These are phyloP conservation scores for Lerema accius DNA, from an alignment of 1,140 invertebrate species.

Conservation along the genomic window DNA sequence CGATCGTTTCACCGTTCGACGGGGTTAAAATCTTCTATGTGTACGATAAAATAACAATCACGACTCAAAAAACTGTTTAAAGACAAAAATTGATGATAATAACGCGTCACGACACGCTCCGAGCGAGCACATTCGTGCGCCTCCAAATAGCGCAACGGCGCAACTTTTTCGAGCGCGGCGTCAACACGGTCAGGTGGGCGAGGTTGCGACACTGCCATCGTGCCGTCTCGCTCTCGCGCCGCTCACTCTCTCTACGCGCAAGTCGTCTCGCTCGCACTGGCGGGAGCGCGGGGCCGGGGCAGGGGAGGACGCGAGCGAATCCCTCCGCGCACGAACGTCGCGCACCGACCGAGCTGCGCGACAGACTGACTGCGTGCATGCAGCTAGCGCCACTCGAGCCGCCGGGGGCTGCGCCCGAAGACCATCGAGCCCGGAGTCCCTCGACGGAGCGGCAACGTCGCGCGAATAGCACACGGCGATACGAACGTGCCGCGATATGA, in stretches of 20 bases:
- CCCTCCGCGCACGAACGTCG: slow-evolving; percentile 76
- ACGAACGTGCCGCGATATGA: slow-evolving; percentile 70
- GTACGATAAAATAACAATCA: slow-evolving; percentile 34
- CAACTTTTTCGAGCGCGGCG: slow-evolving; percentile 80
- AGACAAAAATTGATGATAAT: slow-evolving; percentile 69
- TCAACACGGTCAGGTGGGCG: slow-evolving; percentile 82
- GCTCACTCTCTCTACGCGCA: slow-evolving; percentile 42
- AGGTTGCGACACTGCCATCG: slow-evolving; percentile 80
- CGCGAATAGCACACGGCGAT: slow-evolving; percentile 62
- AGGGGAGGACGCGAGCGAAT: slow-evolving; percentile 54
- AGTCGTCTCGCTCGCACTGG: slow-evolving; percentile 63
- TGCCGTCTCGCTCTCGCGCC: slow-evolving; percentile 55
- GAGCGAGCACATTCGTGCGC: slow-evolving; percentile 76
- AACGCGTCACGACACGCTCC: slow-evolving; percentile 69
- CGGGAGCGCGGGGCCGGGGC: slow-evolving; percentile 39
- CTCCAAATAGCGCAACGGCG: slow-evolving; percentile 80
- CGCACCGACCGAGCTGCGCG: slow-evolving; percentile 76
- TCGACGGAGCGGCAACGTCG: slow-evolving; percentile 66
- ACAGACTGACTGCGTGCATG: slow-evolving; percentile 71
- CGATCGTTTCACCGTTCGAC: slow-evolving; percentile 42
- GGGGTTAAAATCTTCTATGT: slow-evolving; percentile 48
- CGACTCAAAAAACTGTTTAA: slow-evolving; percentile 59
- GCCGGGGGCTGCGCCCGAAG: slow-evolving; percentile 46
- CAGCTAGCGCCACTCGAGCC: slow-evolving; percentile 48
- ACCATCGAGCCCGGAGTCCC: slow-evolving; percentile 62